Evolutionary conservation across 2,113 vertebrate genomes (phyloP), one percentile per base, ranked within the genome.

Genomic region (Triplophysa rosa): DNA sequence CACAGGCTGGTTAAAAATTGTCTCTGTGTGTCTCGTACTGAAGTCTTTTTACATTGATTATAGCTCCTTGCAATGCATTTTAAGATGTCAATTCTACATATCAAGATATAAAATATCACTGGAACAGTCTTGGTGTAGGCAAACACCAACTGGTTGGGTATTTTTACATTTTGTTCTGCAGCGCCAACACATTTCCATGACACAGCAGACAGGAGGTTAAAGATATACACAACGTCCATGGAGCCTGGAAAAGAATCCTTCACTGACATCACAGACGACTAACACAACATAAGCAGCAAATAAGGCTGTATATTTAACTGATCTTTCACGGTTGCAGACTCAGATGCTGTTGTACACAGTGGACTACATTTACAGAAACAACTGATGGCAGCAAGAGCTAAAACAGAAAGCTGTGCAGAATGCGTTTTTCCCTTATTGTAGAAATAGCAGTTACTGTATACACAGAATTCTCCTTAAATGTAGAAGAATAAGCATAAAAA

Each of bases 191-290:
- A 59, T 40, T 61, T 10, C 2, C 29, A 61, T 61, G 56, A 45
- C 69, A 72, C 26, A 40, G 29, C 29, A 21, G 54, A 72, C 70
- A 73, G 37, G 13, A 40, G 37, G 54, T 45, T 73, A 72, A 72
- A 72, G 33, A 42, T 73, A 73, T 62, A 61, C 54, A 73, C 70
- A 11, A 61, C 21, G 23, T 63, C 58, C 16, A 59, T 62, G 1
- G 37, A 49, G 40, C 17, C 58, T 63, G 58, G 21, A 47, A 74
- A 13, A 26, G 23, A 63, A 74, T 47, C 59, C 47, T 40, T 47
- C n/a, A 3, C 69, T 74, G n/a, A 63, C 37, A 47, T 74, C 62
- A 74, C 37, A 47, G 58, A 40, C 54, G 1, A 42, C 70, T 26
- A 19, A 47, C 40, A 42, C 13, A 16, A 59, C 33, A 59, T 59